phyloP scores from a whole-genome alignment of 2,797 vertebrate genomes.

The Chromis chromis region DNA sequence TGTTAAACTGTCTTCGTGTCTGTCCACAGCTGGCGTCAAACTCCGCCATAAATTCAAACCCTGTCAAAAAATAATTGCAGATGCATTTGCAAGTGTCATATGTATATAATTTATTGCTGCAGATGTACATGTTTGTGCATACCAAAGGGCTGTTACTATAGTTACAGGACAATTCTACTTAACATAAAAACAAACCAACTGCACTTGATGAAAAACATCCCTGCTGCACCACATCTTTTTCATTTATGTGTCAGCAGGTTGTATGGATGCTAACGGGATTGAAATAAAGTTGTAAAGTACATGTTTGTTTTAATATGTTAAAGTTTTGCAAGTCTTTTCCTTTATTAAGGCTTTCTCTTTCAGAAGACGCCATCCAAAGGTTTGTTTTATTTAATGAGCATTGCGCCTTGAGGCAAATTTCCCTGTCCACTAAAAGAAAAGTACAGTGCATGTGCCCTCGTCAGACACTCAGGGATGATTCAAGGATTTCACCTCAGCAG shows the following conservation, averaged over 20 bases:
- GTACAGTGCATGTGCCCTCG: not conserved
- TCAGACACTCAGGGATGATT: conserved; percentile 4
- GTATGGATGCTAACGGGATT: conserved; percentile 2
- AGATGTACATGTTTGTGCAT: conserved; percentile 4
- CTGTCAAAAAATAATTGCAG: not conserved
- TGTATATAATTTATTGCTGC: conserved; percentile 1
- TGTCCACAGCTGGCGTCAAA: not conserved
- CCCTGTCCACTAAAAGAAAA: not conserved
- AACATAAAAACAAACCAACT: not conserved
- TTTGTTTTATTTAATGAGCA: not conserved
- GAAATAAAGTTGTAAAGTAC: conserved; percentile 8
- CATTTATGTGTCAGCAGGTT: conserved; percentile 3
- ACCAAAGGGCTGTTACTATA: not conserved
- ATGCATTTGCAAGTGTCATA: conserved; percentile 22
- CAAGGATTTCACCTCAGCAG: not conserved
- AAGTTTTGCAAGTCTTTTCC: not conserved
- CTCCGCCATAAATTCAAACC: not conserved
- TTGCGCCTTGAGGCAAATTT: not conserved
- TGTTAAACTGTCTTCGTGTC: not conserved
- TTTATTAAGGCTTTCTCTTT: not conserved
- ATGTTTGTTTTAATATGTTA: not conserved
- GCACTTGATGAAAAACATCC: too few relatives aligned
- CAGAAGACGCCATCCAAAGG: not conserved
- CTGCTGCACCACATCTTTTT: not conserved
- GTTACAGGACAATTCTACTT: not conserved